Base-by-base conservation (phyloP, 2,888 invertebrate genomes). In the Conus canariensis region DNA sequence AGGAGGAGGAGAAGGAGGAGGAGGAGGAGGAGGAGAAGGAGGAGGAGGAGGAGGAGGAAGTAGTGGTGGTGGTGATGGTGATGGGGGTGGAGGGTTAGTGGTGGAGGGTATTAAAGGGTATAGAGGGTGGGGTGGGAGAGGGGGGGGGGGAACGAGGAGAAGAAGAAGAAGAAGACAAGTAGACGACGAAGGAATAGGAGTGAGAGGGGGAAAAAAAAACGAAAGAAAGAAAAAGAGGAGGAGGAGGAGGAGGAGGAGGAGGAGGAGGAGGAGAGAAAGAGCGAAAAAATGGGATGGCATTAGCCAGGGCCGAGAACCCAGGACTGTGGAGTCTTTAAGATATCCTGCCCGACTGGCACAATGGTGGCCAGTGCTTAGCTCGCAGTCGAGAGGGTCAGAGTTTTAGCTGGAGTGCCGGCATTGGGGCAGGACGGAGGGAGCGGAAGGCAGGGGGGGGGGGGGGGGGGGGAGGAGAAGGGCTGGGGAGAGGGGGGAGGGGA, bases 301-400 rank as follows among this genome's bases (percentile, higher is more conserved):
- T 82, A 82, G 82, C 82, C 14, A 14, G 82, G 82, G 16, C 45
- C 14, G 82, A 56, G 12, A 30, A 19, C 82, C 16, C 82, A 6
- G 82, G 82, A 30, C 45, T 30, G 45, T 82, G 56, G 85, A 85
- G 85, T 85, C 85, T 85, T 85, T 85, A 85, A 85, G 85, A 85
- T 59, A 59, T 85, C 85, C 60, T 60, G 85, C 59, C 58, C 16
- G 22, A n/a, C 7, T n/a, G 16, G n/a, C 58, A 85, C 85, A 85
- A 85, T 85, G 60, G 85, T 14, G 22, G 59, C 85, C 3, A 85
- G 59, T n/a, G 19, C 85, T 85, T 85, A 85, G 85, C 85, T 45
- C 9, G 85, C 60, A 85, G 85, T 85, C 85, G 85, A 85, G 85
- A 83, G 85, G 59, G 83, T 25, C 85, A 58, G 60, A 60, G n/a